Base-by-base conservation (phyloP, 2,888 invertebrate genomes). In the Bellardia bayeri region DNA sequence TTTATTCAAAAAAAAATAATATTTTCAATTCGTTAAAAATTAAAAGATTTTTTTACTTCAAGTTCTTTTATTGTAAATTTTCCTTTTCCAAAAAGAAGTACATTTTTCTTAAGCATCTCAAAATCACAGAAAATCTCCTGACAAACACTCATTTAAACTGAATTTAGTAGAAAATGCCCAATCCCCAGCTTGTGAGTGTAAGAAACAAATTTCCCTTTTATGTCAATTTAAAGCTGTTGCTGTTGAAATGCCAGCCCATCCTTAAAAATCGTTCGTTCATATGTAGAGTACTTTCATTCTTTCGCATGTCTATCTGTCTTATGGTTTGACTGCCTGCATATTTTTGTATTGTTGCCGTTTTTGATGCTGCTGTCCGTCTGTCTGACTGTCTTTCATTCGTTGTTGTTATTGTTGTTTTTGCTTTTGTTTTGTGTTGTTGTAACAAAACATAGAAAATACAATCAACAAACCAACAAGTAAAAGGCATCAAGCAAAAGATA, bases 401-500 rank as follows among this genome's bases (percentile, higher is more conserved):
- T 23, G 23, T 23, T 14, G 45, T 45, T 42, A 7, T 42, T 42
- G 11, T 64, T 51, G 37, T 13, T 40, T 13, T 56, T 45, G 16
- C 3, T n/a, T 40, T 45, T 66, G 16, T 49, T 68, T 23, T 23
- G 23, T 64, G 40, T 7, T 61, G 23, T 14, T n/a, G 76, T 61
- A 49, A 78, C 51, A 76, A 63, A 69, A 64, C 40, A 66, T 37
- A 80, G 30, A 68, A 56, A 79, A 74, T 78, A 74, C 72, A 78
- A 78, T 72, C 80, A 81, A 84, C 66, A 81, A 76, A 74, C 75
- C 75, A 84, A 78, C 80, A 83, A 79, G 66, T 84, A 78, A 74
- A 75, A 84, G 69, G 66, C 85, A 82, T 74, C 75, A 81, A 85
- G 79, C 78, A 82, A 79, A 88, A 89, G 90, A 90, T 88, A 89